These are phyloP conservation scores for Glaucidium brasilianum DNA, from an alignment of 2,113 vertebrate genomes.

Conservation along the genomic window DNA sequence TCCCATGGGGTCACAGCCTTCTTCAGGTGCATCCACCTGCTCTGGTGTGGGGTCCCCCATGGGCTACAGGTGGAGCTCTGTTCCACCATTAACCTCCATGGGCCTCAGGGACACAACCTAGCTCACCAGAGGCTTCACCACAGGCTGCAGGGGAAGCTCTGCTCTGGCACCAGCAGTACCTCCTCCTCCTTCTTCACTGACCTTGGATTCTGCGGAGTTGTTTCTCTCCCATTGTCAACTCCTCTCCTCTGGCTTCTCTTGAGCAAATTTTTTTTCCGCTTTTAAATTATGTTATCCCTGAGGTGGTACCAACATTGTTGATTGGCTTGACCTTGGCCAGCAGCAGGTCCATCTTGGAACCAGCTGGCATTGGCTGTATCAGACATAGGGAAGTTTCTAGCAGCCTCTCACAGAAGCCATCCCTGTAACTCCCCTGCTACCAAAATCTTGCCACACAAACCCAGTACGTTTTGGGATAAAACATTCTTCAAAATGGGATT, in stretches of 20 bases:
- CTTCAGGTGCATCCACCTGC: background rate
- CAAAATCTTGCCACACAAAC: background rate
- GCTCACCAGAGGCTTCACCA: background rate
- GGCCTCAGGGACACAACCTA: background rate
- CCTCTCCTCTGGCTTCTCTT: background rate
- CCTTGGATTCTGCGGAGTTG: background rate
- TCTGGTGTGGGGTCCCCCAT: background rate
- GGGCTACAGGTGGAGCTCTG: background rate
- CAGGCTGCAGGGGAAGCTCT: background rate
- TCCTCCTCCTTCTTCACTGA: background rate
- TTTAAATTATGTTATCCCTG: background rate
- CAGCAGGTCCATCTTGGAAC: fast-evolving
- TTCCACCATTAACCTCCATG: fast-evolving
- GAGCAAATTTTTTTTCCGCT: background rate
- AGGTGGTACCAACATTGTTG: fast-evolving
- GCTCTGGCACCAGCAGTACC: fast-evolving
- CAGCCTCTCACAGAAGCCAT: background rate
- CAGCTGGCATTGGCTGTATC: background rate
- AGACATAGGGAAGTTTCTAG: background rate
- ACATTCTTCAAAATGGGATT: background rate
- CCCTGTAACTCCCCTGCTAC: fast-evolving
- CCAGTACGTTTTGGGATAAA: background rate
- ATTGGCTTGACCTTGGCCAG: background rate
- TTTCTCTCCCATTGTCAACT: background rate
- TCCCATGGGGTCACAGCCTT: too few relatives aligned